A percentile compares a stretch with the other conserved stretches of the same genome.
Conservation (phyloP, 1,140 invertebrate species). For the Drosophila nikananu region DNA sequence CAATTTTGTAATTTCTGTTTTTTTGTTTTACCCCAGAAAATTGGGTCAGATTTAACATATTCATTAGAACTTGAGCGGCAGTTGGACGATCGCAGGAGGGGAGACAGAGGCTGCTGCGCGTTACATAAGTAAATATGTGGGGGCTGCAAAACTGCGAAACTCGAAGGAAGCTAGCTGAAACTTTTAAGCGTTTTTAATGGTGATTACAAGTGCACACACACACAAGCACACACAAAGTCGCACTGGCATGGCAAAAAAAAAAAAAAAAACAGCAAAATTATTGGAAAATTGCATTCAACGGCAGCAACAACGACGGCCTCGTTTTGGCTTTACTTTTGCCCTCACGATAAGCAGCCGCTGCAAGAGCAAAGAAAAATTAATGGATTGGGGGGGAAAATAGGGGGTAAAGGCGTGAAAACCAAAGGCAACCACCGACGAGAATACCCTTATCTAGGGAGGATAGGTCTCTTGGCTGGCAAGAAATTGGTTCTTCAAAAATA, state of each 20-base stretch:
- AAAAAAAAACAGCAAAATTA: constrained; percentile 52
- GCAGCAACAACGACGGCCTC: constrained; percentile 68
- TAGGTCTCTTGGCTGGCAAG: background rate
- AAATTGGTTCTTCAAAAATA: too few species aligned
- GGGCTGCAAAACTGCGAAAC: constrained; percentile 37
- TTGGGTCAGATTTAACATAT: constrained; percentile 83
- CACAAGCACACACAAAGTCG: background rate
- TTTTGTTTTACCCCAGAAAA: constrained; percentile 43
- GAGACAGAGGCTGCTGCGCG: constrained; percentile 16
- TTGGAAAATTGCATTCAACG: constrained; percentile 80
- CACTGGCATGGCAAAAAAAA: constrained; percentile 33
- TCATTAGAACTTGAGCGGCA: constrained; percentile 68
- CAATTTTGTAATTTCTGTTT: constrained; percentile 46
- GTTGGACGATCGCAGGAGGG: background rate
- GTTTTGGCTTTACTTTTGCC: constrained; percentile 70
- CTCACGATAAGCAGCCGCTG: constrained; percentile 71
- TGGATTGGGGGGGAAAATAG: constrained; percentile 14
- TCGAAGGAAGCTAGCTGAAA: constrained; percentile 55
- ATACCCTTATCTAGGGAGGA: constrained; percentile 7
- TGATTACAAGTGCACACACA: constrained; percentile 72
- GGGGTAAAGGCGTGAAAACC: constrained; percentile 3
- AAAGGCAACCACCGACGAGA: background rate
- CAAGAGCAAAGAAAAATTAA: constrained; percentile 24
- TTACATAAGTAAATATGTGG: constrained; percentile 33
- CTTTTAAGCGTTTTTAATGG: constrained; percentile 77